Percentiles rank a stretch among this genome's conserved stretches.
Conservation (phyloP, 2,113 vertebrate genomes). For the Sapajus apella region DNA sequence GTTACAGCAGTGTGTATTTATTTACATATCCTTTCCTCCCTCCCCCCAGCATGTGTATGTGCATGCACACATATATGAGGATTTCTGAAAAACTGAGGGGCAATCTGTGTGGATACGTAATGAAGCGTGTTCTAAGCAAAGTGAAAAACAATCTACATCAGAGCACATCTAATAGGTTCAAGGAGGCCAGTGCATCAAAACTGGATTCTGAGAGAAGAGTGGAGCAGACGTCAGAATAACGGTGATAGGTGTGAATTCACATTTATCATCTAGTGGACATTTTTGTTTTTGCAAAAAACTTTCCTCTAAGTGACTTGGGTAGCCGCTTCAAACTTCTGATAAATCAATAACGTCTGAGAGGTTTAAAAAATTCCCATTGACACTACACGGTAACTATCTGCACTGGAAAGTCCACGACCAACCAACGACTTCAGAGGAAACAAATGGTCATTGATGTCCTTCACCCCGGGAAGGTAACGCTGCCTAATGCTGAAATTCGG, state of each 20-base stretch:
- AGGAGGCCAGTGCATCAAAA: not conserved
- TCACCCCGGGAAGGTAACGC: too few relatives aligned
- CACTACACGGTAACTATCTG: too few relatives aligned
- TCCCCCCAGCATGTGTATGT: too few relatives aligned
- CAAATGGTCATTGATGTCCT: too few relatives aligned
- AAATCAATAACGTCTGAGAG: not conserved
- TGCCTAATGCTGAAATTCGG: too few relatives aligned
- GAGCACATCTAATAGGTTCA: not conserved
- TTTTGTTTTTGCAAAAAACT: not conserved
- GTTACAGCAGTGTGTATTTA: too few relatives aligned
- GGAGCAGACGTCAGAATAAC: not conserved
- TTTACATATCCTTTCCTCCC: too few relatives aligned
- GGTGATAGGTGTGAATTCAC: too few relatives aligned
- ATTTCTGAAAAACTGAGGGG: not conserved
- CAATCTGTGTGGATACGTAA: not conserved
- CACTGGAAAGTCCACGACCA: too few relatives aligned
- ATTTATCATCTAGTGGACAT: not conserved
- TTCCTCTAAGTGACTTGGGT: not conserved
- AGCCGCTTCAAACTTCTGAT: not conserved
- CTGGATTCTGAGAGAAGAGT: not conserved
- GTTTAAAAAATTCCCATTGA: not conserved
- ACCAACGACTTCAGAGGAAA: too few relatives aligned
- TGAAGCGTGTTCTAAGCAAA: not conserved
- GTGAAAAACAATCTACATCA: not conserved
- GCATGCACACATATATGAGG: too few relatives aligned